Evolutionary conservation across 2,113 vertebrate species (phyloP), one percentile per base, ranked within the genome.

Genomic region (Paracanthobrama guichenoti): DNA sequence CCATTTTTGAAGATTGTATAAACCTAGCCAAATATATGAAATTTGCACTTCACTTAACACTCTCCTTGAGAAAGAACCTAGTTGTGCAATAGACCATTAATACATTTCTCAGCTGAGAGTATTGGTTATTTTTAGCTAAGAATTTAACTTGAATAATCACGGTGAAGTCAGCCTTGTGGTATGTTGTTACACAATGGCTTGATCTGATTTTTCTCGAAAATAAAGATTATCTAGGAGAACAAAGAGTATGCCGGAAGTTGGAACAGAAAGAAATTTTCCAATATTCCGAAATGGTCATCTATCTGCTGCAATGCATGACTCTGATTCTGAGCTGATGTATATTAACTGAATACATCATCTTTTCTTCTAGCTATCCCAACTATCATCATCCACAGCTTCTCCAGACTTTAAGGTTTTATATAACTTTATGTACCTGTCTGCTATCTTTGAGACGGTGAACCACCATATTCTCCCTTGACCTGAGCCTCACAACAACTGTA

Each of bases 91-190:
- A 71, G 26, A 81, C n/a, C 39, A 80, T 87, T 75, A 69, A 84
- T 53, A 64, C 0, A 66, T 62, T 44, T 81, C 28, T 50, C 48
- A 42, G 48, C 26, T 84, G 77, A 62, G 60, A 50, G 73, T 76
- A 14, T 24, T 84, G 77, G 5, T 24, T 57, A 79, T 85, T 85
- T 82, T 85, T 81, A 88, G 89, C 89, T 87, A 84, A 87, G 82
- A 90, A 82, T 88, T 74, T 78, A 86, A 92, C 91, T 88, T 82
- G 81, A 90, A 88, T 88, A 90, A 89, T 86, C 82, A 91, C 86
- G 44, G 77, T 79, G 31, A 86, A 90, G 83, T 87, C 73, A 82
- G 75, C 86, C 81, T 89, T 89, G 86, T 88, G 88, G 90, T 90
- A 86, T 90, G 89, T 92, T 87, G 86, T 44, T 67, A 72, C 60